phyloP scores from a whole-genome alignment of 64 coral and sea anemone species.

The Trachythela sp. region DNA sequence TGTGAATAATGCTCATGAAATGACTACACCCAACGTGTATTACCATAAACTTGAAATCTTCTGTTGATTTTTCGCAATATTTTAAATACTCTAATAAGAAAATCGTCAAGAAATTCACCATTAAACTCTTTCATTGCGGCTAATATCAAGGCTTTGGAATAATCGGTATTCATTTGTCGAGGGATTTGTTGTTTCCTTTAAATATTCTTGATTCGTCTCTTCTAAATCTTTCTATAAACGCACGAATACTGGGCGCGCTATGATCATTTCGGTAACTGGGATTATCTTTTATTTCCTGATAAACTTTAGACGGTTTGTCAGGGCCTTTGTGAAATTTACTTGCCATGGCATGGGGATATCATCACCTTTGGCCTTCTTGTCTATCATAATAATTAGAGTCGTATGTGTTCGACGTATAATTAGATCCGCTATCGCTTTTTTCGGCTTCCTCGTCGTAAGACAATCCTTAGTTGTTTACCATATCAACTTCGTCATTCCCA shows the following conservation, averaged over 20 bases:
- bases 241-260: slow-evolving; percentile 13
- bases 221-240: neutral
- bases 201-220: neutral
- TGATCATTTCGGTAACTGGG: slow-evolving; percentile 41
- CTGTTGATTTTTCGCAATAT: neutral
- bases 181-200: neutral
- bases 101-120: neutral
- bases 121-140: slow-evolving; percentile 12
- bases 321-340: neutral
- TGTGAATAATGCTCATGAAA: slow-evolving; percentile 25
- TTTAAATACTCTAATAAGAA: neutral
- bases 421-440: neutral
- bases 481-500: neutral
- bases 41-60: neutral
- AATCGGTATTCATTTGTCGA: neutral
- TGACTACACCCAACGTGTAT: slow-evolving; percentile 32
- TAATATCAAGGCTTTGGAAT: neutral
- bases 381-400: neutral
- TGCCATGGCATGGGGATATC: neutral
- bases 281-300: slow-evolving; percentile 19
- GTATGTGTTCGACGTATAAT: neutral
- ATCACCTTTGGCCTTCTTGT: neutral
- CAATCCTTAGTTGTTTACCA: neutral
- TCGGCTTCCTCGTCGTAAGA: neutral
- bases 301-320: slow-evolving; percentile 25